phyloP scores from a whole-genome alignment of 2,888 invertebrate species.

The Itoplectis maculator region DNA sequence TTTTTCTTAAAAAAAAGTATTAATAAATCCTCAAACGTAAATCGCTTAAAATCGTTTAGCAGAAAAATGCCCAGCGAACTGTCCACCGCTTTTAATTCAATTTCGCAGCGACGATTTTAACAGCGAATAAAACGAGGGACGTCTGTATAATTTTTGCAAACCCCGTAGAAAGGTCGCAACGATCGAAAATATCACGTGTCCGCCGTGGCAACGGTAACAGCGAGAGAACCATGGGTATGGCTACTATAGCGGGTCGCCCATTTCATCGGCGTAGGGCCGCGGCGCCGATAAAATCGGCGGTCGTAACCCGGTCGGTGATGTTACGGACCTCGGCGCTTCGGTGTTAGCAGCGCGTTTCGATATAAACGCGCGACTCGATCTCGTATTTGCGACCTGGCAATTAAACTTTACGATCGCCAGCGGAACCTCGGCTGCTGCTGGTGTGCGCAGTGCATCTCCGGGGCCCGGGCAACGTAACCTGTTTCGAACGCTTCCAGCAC shows the following conservation, averaged over 20 bases:
- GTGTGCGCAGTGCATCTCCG: conserved; percentile 51
- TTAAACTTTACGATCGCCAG: conserved; percentile 82
- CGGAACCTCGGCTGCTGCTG: background rate
- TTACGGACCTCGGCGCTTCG: conserved; percentile 69
- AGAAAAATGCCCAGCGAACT: too few relatives aligned
- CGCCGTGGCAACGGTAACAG: conserved; percentile 22
- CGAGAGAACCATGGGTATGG: conserved; percentile 41
- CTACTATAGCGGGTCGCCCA: conserved; percentile 31
- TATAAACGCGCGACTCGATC: conserved; percentile 78
- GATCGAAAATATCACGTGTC: conserved; percentile 39
- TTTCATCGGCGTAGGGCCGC: conserved; percentile 61
- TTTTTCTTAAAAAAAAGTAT: too few relatives aligned
- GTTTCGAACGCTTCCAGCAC: conserved; percentile 76
- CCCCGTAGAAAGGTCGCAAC: background rate
- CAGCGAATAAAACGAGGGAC: background rate
- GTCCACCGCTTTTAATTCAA: too few relatives aligned
- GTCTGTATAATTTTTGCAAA: background rate
- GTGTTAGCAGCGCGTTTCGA: conserved; percentile 68
- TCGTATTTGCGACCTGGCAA: conserved; percentile 77
- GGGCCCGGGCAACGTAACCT: conserved; percentile 72
- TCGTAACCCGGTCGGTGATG: conserved; percentile 65
- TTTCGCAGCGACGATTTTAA: too few relatives aligned
- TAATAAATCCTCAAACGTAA: too few relatives aligned
- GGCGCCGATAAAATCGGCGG: conserved; percentile 62
- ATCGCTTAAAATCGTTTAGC: too few relatives aligned